Base-by-base conservation (phyloP, 2,797 vertebrate genomes). In the Apogon hyalosoma region DNA sequence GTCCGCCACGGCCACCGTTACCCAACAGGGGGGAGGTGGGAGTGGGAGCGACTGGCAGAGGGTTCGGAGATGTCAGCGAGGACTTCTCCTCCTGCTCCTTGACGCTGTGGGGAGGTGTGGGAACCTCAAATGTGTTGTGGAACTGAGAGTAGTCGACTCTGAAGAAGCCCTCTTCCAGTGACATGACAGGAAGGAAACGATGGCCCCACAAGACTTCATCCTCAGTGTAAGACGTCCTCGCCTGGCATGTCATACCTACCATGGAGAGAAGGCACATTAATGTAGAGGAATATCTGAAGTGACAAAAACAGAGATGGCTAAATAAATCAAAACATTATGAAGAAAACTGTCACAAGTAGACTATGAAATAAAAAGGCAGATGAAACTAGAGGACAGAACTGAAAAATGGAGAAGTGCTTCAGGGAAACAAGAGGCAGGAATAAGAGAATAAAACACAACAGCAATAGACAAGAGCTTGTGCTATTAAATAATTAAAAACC, bases 131-230 rank as follows among this genome's bases (percentile, higher is more conserved):
- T 0, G 94, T 96, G 80, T 91, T 94, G n/a, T 97, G 96, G 54
- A 97, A 97, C 84, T 96, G 95, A 11, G 96, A 96, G 75, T 97
- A 97, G 85, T 97, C 96, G 0, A 97, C 95, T 19, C 94, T 92
- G 88, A 97, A 97, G 79, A 97, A 97, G 6, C 96, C 96, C 16
- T 97, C 95, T 71, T 96, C 96, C 56, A 97, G 83, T 1, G 96
- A 96, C 95, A 97, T 97, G 9, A 97, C 96, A 0, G 96, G 96
- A 7, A 97, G 93, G 82, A 97, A 97, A 11, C 96, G 93, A 69
- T 96, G 94, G 16, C 95, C 96, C 96, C 96, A 97, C 28, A 97
- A 77, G 15, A 97, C 95, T 80, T 96, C 96, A 40, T 97, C 96
- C 59, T 97, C 96, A 0, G 96, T 97, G 83, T 96, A 97, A 0